phyloP scores from a whole-genome alignment of 1,140 invertebrate species.

The Bicyclus anynana region DNA sequence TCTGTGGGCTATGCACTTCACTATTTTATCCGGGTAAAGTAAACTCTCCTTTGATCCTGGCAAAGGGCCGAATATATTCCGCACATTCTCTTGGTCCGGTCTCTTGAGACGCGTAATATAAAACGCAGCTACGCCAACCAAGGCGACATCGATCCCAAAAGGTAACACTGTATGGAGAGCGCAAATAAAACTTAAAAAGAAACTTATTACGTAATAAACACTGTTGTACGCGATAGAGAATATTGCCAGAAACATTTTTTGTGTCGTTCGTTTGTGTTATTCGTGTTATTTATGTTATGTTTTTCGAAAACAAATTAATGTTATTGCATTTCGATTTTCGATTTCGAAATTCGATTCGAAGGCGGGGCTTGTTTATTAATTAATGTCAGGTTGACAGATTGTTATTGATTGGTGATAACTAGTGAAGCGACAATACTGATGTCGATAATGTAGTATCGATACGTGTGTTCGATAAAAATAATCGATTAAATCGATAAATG shows the following conservation, averaged over 20 bases:
- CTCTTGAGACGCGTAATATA: conserved; percentile 52
- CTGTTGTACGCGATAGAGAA: conserved; percentile 40
- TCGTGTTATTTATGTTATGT: conserved; percentile 26
- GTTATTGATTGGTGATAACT: neutral
- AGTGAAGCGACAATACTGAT: neutral
- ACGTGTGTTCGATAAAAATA: no score
- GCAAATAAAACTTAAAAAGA: conserved; percentile 45
- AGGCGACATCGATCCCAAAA: conserved; percentile 55
- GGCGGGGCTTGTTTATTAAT: conserved; percentile 44
- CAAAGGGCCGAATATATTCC: conserved; percentile 56
- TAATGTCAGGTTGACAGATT: neutral
- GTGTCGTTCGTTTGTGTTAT: conserved; percentile 42
- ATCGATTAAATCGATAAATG: no score
- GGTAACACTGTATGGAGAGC: conserved; percentile 58
- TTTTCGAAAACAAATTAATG: conserved; percentile 52
- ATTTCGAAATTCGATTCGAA: neutral
- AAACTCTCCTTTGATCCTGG: conserved; percentile 46
- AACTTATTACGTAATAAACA: conserved; percentile 40
- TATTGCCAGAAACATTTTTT: conserved; percentile 53
- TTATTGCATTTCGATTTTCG: conserved; percentile 1
- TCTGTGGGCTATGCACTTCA: conserved; percentile 80
- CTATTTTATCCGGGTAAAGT: conserved; percentile 46
- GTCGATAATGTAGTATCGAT: no score
- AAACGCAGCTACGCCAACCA: conserved; percentile 53
- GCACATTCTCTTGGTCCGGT: conserved; percentile 45